Conservation (phyloP, 1,140 invertebrate species). For the Aphelinus certus region DNA sequence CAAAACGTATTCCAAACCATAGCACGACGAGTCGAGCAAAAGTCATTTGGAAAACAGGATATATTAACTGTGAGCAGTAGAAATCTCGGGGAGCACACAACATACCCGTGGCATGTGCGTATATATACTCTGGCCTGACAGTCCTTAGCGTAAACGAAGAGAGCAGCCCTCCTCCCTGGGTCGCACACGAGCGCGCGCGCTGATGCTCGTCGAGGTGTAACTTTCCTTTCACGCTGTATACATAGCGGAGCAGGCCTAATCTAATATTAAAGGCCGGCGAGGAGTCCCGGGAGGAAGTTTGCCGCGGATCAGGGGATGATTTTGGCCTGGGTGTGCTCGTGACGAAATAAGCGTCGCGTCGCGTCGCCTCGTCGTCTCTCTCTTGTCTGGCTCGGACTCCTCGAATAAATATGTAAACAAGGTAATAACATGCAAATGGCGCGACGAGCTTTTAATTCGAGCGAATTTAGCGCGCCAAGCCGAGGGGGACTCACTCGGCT, state of each 20-base stretch:
- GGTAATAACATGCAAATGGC: conserved; percentile 64
- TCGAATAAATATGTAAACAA: conserved; percentile 64
- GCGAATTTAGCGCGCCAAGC: too few relatives aligned
- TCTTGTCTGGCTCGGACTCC: conserved; percentile 33
- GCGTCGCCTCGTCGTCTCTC: conserved; percentile 4
- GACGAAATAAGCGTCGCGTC: conserved; percentile 16
- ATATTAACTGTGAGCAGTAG: too few relatives aligned
- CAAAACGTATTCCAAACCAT: too few relatives aligned
- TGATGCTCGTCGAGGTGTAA: conserved; percentile 6
- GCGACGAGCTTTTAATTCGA: conserved; percentile 44
- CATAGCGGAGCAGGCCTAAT: conserved; percentile 47
- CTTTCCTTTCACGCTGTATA: conserved; percentile 37
- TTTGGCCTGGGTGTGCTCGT: conserved; percentile 30
- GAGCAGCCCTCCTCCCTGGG: too few relatives aligned
- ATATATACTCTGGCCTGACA: too few relatives aligned
- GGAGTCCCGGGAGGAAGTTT: conserved; percentile 38
- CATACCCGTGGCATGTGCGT: too few relatives aligned
- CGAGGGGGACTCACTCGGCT: too few relatives aligned
- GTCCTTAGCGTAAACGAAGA: too few relatives aligned
- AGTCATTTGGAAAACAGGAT: too few relatives aligned
- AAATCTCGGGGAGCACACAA: too few relatives aligned
- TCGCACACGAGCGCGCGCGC: too few relatives aligned
- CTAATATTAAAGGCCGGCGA: conserved; percentile 51
- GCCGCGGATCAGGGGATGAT: conserved; percentile 49
- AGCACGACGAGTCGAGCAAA: too few relatives aligned